Evolutionary conservation across 2,797 vertebrate genomes (phyloP), one percentile per base, ranked within the genome.

Genomic region (Myotis myotis): DNA sequence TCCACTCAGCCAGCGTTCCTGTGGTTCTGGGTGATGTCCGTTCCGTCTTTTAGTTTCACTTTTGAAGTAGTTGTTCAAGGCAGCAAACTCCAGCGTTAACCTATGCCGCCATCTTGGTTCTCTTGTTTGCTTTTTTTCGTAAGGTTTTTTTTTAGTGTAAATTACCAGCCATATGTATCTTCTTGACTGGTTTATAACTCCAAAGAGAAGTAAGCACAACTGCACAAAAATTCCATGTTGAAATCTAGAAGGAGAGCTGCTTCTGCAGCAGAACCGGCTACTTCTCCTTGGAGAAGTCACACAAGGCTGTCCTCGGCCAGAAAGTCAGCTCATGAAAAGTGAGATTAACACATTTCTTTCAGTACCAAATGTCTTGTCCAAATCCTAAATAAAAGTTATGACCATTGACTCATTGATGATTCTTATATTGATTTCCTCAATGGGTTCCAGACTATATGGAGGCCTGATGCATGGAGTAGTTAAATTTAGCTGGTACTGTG

Each of bases 111-210:
- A n/a, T n/a, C n/a, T n/a, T n/a, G n/a, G n/a, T n/a, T n/a, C n/a
- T n/a, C n/a, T n/a, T n/a, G n/a, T n/a, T n/a, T n/a, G n/a, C n/a
- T n/a, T n/a, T n/a, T n/a, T n/a, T n/a, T n/a, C n/a, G n/a, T n/a
- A n/a, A n/a, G n/a, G n/a, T n/a, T n/a, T 57, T 57, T 41, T 57
- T 94, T 93, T 28, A 1, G 92, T 95, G 96, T 96, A 97, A 97
- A 97, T 97, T 94, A 89, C 75, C 8, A 94, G 38, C 25, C 41
- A 62, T 75, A 93, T 70, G 89, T 55, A 96, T 95, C 94, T 97
- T 95, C 78, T 95, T 97, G 95, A 84, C 76, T 97, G 96, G 92
- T 98, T 95, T 86, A 85, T 96, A 96, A 92, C 49, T 84, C 62
- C 6, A n/a, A 95, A 80, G 78, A 89, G 53, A 51, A 95, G 53